Evolutionary conservation across 2,797 vertebrate genomes (phyloP), one percentile per base, ranked within the genome.

Genomic region (Moxostoma hubbsi): DNA sequence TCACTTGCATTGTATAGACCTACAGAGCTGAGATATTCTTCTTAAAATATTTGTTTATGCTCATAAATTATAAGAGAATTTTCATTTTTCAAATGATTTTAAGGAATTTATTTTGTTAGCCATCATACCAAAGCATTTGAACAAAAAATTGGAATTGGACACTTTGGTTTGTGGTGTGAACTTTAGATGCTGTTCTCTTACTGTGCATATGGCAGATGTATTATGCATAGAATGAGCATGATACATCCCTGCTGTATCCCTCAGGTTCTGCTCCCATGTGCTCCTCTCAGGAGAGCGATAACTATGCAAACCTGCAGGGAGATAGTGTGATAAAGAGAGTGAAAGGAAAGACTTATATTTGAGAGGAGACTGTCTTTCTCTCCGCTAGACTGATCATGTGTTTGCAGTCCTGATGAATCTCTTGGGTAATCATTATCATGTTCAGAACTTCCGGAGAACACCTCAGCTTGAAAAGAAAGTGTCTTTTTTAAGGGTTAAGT

Each of bases 311-410:
- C 18, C 66, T 53, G 66, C 66, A 36, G 66, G 49, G 50, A 69
- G 50, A n/a, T 13, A 67, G 6, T n/a, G 12, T 0, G 36, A 5
- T 13, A 45, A 43, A 12, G 5, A 45, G 24, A 43, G n/a, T 36
- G 36, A 36, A 36, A 18, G 9, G 15, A 50, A 2, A 51, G 16
- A 12, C 65, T 36, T 36, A 5, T 3, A 5, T 36, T 36, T 36
- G 36, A 36, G 36, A 36, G 36, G 36, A 36, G 36, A 36, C 36
- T 36, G 36, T 24, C 16, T 11, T 13, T 64, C 43, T 64, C 45
- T 65, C n/a, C 63, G 0, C 63, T 36, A 2, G 11, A 53, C 85
- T 90, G 87, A 90, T 91, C 85, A 88, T 81, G 85, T 74, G 49
- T 61, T 77, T 73, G 46, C 62, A 49, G 70, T 64, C 12, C 53